Conservation (phyloP, 2,113 vertebrate genomes). For the Morone chrysops region DNA sequence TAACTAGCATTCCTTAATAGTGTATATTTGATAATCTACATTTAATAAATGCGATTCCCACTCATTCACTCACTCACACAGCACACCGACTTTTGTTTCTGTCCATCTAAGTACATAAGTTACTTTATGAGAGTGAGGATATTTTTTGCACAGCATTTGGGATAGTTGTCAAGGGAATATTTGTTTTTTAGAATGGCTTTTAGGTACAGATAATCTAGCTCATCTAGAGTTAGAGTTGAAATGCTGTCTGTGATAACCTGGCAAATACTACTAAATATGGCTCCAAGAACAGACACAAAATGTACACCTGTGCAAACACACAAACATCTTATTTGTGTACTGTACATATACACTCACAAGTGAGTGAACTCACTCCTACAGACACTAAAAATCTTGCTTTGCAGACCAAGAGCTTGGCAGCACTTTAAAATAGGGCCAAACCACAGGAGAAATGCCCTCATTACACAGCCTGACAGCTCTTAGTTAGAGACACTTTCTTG, state of each 20-base stretch:
- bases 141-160: background rate
- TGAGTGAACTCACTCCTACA: background rate
- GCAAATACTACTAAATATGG: background rate
- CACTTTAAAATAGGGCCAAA: constrained; percentile 62
- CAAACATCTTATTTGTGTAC: background rate
- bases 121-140: background rate
- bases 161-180: background rate
- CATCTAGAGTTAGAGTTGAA: no score
- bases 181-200: background rate
- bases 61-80: background rate
- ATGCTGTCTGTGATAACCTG: background rate
- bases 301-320: background rate
- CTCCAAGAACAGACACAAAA: background rate
- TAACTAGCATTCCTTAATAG: background rate
- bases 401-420: constrained; percentile 37
- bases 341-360: background rate
- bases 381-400: constrained; percentile 28
- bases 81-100: background rate
- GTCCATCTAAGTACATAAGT: background rate
- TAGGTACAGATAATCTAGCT: background rate
- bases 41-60: constrained; percentile 4
- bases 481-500: constrained; percentile 42
- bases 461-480: constrained; percentile 66
- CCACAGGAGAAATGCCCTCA: constrained; percentile 69
- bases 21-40: background rate